phyloP scores from a whole-genome alignment of 2,797 vertebrate species.

The Dendrocincla tyrannina region DNA sequence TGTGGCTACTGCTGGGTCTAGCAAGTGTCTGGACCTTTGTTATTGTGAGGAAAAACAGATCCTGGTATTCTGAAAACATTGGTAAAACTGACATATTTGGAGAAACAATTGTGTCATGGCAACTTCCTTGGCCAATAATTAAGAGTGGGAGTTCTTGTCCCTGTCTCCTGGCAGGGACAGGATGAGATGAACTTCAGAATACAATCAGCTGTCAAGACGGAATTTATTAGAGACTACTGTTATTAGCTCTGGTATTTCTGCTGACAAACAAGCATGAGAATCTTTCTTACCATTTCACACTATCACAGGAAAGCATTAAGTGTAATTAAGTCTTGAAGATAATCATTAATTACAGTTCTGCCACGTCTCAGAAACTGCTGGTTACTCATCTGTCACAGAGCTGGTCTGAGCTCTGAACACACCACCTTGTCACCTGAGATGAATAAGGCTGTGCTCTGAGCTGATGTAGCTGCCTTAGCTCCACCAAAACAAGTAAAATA shows the following conservation, averaged over 20 bases:
- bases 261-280: neutral
- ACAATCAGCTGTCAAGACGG: neutral
- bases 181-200: neutral
- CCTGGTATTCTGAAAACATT: neutral
- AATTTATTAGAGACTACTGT: slow-evolving; percentile 8
- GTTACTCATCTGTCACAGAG: neutral
- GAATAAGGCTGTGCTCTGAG: neutral
- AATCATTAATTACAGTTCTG: neutral
- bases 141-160: neutral
- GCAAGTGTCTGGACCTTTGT: neutral
- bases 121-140: neutral
- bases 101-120: neutral
- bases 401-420: neutral
- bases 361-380: neutral
- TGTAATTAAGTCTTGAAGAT: slow-evolving; percentile 36
- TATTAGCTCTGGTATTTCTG: slow-evolving; percentile 32
- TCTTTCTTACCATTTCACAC: neutral
- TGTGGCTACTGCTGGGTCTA: neutral
- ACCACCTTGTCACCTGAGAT: neutral
- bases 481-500: neutral
- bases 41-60: neutral
- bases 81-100: neutral
- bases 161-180: neutral
- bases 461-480: neutral
- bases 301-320: neutral